Conservation (phyloP, 2,888 invertebrate genomes). For the Athripsodes cinereus region DNA sequence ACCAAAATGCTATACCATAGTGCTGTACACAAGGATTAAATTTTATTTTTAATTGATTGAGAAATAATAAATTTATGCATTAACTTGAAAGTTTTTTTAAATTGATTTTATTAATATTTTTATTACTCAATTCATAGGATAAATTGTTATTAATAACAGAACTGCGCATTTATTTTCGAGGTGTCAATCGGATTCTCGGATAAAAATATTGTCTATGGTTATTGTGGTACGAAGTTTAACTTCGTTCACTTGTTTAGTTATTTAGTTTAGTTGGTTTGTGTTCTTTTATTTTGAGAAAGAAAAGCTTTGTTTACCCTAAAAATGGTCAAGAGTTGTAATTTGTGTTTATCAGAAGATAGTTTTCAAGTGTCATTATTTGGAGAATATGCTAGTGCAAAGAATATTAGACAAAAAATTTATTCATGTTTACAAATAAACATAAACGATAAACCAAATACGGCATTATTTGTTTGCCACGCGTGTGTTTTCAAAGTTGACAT, state of each 20-base stretch:
- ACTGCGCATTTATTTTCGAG: too few species aligned
- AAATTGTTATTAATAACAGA: too few species aligned
- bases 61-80: too few species aligned
- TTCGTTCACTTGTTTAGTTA: neutral
- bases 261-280: neutral
- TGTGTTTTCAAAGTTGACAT: conserved; percentile 12
- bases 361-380: conserved; percentile 19
- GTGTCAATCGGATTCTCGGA: too few species aligned
- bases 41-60: too few species aligned
- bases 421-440: conserved; percentile 15
- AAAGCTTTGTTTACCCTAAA: too few species aligned
- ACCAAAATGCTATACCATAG: too few species aligned
- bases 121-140: too few species aligned
- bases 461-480: conserved; percentile 7
- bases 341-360: conserved; percentile 20
- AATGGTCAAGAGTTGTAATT: conserved; percentile 12
- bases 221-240: neutral
- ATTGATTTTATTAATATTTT: too few species aligned
- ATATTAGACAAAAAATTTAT: conserved; percentile 17
- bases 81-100: too few species aligned
- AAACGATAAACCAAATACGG: neutral
- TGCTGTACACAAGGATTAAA: too few species aligned
- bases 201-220: neutral
- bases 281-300: too few species aligned
- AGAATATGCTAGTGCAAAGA: conserved; percentile 17